Conservation (phyloP, 1,140 invertebrate species). For the Epicauta chinensis region DNA sequence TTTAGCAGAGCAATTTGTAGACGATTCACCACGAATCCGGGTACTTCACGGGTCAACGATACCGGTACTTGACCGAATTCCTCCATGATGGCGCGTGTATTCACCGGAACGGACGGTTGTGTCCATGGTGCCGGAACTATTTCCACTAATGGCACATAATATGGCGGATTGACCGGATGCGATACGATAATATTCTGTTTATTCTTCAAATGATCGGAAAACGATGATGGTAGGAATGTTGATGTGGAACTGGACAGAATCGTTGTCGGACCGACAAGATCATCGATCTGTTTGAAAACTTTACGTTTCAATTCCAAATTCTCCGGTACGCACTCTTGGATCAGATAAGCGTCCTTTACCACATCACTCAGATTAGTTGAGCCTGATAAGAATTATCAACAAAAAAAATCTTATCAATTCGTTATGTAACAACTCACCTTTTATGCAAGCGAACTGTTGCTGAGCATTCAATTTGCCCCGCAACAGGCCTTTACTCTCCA, state of each 20-base stretch:
- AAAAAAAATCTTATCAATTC: too few relatives aligned
- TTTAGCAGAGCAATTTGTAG: slow-evolving; percentile 94
- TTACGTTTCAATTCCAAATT: slow-evolving; percentile 77
- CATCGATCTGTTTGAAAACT: slow-evolving; percentile 73
- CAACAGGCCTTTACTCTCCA: slow-evolving; percentile 65
- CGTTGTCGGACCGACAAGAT: slow-evolving; percentile 60
- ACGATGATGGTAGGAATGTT: slow-evolving; percentile 79
- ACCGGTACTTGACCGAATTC: slow-evolving; percentile 90
- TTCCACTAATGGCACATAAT: slow-evolving; percentile 91
- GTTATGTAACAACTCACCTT: too few relatives aligned
- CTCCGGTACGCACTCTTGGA: slow-evolving; percentile 93
- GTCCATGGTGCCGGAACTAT: slow-evolving; percentile 91
- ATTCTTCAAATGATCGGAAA: slow-evolving; percentile 74
- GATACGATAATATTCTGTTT: slow-evolving; percentile 57
- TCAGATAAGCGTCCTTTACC: slow-evolving; percentile 63
- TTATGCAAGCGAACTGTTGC: slow-evolving; percentile 72
- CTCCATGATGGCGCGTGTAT: slow-evolving; percentile 64
- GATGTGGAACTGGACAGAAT: slow-evolving; percentile 89
- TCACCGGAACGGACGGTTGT: slow-evolving; percentile 56
- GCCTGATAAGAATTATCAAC: too few relatives aligned
- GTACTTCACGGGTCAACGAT: slow-evolving; percentile 74
- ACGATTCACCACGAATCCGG: slow-evolving; percentile 89
- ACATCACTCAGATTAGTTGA: slow-evolving; percentile 57
- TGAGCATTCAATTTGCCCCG: slow-evolving; percentile 65
- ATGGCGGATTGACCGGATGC: slow-evolving; percentile 95